These are phyloP conservation scores for Cynopterus brachyotis DNA, from an alignment of 2,113 vertebrate genomes.

Conservation along the genomic window DNA sequence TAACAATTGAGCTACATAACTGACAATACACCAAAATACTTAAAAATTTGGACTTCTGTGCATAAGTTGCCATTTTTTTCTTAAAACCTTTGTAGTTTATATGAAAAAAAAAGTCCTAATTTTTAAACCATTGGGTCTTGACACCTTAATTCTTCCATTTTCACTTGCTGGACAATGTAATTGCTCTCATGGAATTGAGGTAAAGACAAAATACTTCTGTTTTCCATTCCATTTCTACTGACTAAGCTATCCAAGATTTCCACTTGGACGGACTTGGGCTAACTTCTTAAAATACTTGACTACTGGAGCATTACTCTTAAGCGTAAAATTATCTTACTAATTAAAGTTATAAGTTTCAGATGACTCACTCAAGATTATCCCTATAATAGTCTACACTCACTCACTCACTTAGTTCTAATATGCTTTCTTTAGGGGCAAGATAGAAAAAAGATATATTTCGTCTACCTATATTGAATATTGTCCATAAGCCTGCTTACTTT, in stretches of 20 bases:
- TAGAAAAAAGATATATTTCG: neutral
- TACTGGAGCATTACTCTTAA: neutral
- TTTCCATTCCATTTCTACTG: neutral
- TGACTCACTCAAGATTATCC: neutral
- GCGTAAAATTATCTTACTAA: neutral
- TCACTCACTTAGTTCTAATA: neutral
- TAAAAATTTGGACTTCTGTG: neutral
- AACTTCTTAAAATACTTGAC: neutral
- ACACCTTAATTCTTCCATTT: neutral
- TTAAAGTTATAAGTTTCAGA: neutral
- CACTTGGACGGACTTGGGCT: neutral
- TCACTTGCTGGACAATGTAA: neutral
- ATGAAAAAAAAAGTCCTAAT: neutral
- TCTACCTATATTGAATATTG: neutral
- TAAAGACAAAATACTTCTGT: neutral
- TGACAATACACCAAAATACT: neutral
- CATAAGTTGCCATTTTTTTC: neutral
- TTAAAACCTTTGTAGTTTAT: neutral
- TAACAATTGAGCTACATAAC: neutral
- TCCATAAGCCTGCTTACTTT: neutral
- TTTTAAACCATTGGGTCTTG: neutral
- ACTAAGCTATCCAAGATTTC: neutral
- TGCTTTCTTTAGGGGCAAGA: neutral
- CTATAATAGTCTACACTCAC: neutral
- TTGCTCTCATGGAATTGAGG: neutral